These are phyloP conservation scores for Netelia fuscicornis DNA, from an alignment of 2,888 invertebrate species.

Conservation along the genomic window DNA sequence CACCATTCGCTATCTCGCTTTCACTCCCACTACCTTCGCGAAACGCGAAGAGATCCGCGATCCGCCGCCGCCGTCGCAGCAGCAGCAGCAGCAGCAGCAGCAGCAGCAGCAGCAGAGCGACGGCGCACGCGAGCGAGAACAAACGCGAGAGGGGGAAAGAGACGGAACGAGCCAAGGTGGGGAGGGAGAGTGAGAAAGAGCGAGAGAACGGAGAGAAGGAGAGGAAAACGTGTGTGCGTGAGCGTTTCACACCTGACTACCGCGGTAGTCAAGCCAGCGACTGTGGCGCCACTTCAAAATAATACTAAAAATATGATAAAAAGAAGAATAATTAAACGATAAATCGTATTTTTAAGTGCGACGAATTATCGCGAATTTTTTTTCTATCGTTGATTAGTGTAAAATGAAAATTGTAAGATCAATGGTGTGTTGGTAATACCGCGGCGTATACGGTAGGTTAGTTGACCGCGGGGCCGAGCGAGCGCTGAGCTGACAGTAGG, in stretches of 20 bases:
- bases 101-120: constrained; percentile 52
- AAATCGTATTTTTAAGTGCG: constrained; percentile 37
- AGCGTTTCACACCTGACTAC: constrained; percentile 84
- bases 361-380: constrained; percentile 49
- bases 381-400: neutral
- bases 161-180: neutral
- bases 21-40: constrained; percentile 53
- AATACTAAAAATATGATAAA: neutral
- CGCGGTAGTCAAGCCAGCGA: constrained; percentile 78
- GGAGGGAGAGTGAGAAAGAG: constrained; percentile 43
- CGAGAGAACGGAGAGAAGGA: constrained; percentile 69
- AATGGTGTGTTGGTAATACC: constrained; percentile 52
- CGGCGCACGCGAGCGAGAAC: constrained; percentile 57
- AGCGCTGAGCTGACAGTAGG: constrained; percentile 86
- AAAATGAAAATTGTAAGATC: constrained; percentile 19
- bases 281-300: constrained; percentile 61
- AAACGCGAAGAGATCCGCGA: constrained; percentile 58
- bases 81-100: constrained; percentile 32
- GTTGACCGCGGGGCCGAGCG: constrained; percentile 85
- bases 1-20: constrained; percentile 38
- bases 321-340: neutral
- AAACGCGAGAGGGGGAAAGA: neutral
- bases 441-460: constrained; percentile 81
- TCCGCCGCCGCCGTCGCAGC: constrained; percentile 48
- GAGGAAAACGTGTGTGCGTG: constrained; percentile 78